Conservation (phyloP, 2,888 invertebrate species). For the Branchellion lobata region DNA sequence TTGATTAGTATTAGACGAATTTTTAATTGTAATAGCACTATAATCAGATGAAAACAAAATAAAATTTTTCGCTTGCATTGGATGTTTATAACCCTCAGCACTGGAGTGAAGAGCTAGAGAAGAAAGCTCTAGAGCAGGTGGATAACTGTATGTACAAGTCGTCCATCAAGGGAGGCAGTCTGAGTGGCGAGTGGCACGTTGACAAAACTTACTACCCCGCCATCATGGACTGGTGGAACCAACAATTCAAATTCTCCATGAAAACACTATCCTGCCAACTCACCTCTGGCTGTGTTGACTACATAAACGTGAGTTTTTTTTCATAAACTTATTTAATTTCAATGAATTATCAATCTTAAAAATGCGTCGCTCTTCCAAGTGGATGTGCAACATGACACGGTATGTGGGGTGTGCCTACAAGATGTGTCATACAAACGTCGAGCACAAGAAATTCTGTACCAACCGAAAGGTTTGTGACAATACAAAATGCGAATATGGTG, state of each 20-base stretch:
- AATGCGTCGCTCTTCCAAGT: not conserved
- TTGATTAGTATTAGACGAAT: too few relatives aligned
- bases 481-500: not conserved
- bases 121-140: not conserved
- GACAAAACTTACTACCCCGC: not conserved
- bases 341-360: not conserved
- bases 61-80: too few relatives aligned
- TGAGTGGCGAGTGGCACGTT: not conserved
- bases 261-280: not conserved
- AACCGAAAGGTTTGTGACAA: not conserved
- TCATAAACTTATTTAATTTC: not conserved
- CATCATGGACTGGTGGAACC: not conserved
- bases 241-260: not conserved
- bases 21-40: too few relatives aligned
- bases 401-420: not conserved
- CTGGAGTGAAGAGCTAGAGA: slow-evolving; percentile 5
- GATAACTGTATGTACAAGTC: not conserved
- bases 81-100: too few relatives aligned
- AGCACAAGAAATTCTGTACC: not conserved
- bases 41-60: too few relatives aligned
- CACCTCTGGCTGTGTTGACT: not conserved
- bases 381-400: not conserved
- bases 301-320: not conserved
- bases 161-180: not conserved
- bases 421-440: not conserved